These are phyloP conservation scores for Dipodomys merriami DNA, from an alignment of 2,113 vertebrate species.

Conservation along the genomic window DNA sequence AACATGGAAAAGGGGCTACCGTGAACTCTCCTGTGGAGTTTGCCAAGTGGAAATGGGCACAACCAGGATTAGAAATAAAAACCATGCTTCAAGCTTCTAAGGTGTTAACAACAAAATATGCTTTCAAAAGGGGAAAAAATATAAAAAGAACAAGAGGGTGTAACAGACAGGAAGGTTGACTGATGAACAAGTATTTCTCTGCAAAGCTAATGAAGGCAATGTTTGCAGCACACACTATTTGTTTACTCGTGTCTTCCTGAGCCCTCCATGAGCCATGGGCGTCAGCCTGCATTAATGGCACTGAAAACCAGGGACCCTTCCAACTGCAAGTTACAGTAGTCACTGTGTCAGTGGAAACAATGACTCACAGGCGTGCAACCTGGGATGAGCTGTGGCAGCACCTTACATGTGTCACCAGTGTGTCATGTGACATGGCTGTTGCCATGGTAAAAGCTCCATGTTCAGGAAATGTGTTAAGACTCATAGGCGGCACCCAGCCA, in stretches of 20 bases:
- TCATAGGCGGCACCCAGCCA: constrained; percentile 88
- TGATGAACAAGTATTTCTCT: constrained; percentile 59
- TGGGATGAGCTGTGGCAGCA: constrained; percentile 85
- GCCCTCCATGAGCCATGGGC: constrained; percentile 56
- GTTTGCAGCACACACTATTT: constrained; percentile 62
- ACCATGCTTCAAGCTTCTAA: constrained; percentile 72
- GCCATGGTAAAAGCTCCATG: constrained; percentile 89
- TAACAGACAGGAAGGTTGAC: constrained; percentile 52
- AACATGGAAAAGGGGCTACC: constrained; percentile 73
- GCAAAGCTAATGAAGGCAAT: constrained; percentile 68
- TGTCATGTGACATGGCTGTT: constrained; percentile 87
- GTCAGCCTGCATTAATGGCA: constrained; percentile 66
- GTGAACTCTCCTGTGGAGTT: constrained; percentile 64
- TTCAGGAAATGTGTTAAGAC: constrained; percentile 88
- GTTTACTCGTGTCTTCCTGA: constrained; percentile 46
- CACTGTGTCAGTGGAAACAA: constrained; percentile 81
- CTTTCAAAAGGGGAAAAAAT: background rate
- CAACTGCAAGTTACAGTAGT: constrained; percentile 61
- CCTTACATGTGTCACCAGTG: constrained; percentile 83
- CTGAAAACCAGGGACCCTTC: constrained; percentile 42
- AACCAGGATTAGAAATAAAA: constrained; percentile 75
- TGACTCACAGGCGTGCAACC: constrained; percentile 80
- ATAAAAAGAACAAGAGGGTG: background rate
- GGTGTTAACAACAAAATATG: constrained; percentile 80
- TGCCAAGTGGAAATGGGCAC: constrained; percentile 76